Evolutionary conservation across 2,888 invertebrate species (phyloP).

Genomic region (Amphiduros pacificus): DNA sequence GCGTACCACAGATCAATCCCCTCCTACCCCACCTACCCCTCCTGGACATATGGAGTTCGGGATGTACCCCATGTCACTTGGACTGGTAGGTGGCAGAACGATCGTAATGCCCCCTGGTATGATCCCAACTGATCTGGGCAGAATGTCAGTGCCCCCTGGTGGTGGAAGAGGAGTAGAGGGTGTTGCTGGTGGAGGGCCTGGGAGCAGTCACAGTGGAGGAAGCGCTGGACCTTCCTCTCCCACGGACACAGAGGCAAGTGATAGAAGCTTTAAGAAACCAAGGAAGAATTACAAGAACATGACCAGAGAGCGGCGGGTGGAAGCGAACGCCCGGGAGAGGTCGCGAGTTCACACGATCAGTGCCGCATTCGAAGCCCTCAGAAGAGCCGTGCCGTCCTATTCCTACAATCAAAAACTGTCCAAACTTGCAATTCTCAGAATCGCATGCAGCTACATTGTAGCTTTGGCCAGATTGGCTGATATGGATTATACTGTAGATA

Average conservation of each 20-base stretch:
- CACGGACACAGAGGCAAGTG: neutral
- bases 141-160: neutral
- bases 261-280: conserved; percentile 26
- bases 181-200: too few species aligned
- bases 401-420: conserved; percentile 92
- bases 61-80: neutral
- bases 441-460: conserved; percentile 91
- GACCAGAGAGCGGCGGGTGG: conserved; percentile 88
- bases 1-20: neutral
- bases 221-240: neutral
- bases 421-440: conserved; percentile 86
- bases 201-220: conserved; percentile 8
- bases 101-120: neutral
- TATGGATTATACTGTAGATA: conserved; percentile 65
- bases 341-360: conserved; percentile 94
- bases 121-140: conserved; percentile 1
- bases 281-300: conserved; percentile 86
- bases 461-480: conserved; percentile 80
- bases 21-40: conserved; percentile 6
- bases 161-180: too few species aligned
- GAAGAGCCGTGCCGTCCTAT: conserved; percentile 84
- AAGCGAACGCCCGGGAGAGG: conserved; percentile 90
- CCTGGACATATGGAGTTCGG: too few species aligned
- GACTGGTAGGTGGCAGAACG: neutral
- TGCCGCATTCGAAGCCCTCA: conserved; percentile 88